Evolutionary conservation across 92 coral and sea anemone species (phyloP).

Genomic region (Heteractis magnifica): DNA sequence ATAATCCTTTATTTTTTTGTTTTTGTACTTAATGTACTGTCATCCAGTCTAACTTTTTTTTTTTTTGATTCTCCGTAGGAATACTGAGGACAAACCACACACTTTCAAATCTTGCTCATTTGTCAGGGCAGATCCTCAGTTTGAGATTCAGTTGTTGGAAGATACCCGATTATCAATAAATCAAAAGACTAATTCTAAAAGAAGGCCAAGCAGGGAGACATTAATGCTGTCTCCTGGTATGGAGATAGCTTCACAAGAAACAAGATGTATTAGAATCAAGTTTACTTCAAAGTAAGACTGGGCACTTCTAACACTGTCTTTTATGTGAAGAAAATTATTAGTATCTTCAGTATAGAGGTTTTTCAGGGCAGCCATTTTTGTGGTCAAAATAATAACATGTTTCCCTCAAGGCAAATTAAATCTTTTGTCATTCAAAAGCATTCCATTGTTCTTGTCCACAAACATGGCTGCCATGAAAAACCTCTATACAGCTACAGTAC

Average conservation of each 20-base stretch:
- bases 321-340: no score
- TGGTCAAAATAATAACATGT: no score
- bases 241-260: constrained; percentile 50
- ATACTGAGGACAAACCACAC: constrained; percentile 41
- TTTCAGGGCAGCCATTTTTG: no score
- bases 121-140: constrained; percentile 68
- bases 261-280: constrained; percentile 35
- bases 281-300: constrained; percentile 73
- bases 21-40: no score
- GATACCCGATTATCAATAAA: constrained; percentile 12
- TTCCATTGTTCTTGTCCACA: no score
- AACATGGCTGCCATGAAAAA: no score
- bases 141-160: constrained; percentile 3
- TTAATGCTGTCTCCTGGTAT: constrained; percentile 51
- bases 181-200: neutral
- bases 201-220: neutral
- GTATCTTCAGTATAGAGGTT: no score
- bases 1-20: no score
- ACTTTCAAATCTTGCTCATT: constrained; percentile 55
- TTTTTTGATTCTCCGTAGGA: constrained; percentile 21
- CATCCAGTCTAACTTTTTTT: neutral
- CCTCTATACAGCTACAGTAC: no score
- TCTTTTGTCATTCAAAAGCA: no score
- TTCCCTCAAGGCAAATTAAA: no score
- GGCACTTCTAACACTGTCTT: neutral